Conservation (phyloP, 2,113 vertebrate genomes). For the Malaclemys terrapin region DNA sequence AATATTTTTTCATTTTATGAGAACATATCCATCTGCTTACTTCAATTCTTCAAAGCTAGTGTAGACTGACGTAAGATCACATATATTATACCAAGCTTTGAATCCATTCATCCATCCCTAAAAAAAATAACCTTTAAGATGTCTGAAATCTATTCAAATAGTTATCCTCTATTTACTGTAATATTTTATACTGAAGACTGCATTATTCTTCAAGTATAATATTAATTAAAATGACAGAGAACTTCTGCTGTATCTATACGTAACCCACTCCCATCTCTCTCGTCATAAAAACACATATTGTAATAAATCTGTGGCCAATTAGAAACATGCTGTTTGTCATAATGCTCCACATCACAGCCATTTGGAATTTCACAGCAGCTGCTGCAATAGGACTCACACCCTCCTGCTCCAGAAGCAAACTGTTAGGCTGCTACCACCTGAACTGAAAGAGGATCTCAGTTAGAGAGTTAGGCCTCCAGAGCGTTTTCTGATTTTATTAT, state of each 20-base stretch:
- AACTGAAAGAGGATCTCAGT: background rate
- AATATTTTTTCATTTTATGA: background rate
- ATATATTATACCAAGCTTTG: background rate
- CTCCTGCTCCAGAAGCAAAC: background rate
- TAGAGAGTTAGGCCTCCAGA: background rate
- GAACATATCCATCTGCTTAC: background rate
- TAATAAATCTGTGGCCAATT: background rate
- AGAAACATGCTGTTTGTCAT: background rate
- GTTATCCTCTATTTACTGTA: background rate
- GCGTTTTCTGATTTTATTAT: background rate
- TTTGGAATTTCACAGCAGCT: background rate
- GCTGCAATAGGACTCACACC: background rate
- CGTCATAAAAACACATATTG: background rate
- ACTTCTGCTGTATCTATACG: background rate
- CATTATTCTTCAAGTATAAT: background rate
- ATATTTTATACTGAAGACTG: background rate
- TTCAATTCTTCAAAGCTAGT: background rate
- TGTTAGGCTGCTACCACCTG: background rate
- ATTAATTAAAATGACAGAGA: background rate
- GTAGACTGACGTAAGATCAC: background rate
- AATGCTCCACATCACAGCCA: background rate
- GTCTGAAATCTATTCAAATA: background rate
- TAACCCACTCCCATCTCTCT: background rate
- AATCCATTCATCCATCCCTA: background rate
- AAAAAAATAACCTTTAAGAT: background rate